Evolutionary conservation across 2,113 vertebrate genomes (phyloP).

Genomic region (Alectura lathami): DNA sequence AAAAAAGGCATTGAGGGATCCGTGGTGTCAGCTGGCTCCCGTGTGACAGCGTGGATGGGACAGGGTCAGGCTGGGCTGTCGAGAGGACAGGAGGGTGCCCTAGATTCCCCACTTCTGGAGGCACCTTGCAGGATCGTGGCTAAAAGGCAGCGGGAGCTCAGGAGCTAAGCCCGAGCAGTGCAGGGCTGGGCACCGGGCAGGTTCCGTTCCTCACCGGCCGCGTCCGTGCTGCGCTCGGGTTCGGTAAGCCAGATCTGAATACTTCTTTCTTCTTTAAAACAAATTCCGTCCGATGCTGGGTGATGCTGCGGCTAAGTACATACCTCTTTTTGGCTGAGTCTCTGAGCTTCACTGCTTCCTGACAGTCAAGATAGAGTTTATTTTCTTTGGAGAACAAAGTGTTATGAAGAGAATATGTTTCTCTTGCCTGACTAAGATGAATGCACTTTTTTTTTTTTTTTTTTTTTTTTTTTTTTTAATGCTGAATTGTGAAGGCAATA

Average conservation of each 20-base stretch:
- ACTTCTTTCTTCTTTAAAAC: not conserved
- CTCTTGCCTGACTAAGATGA: not conserved
- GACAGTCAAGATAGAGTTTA: not conserved
- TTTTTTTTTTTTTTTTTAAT: too few relatives aligned
- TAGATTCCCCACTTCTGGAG: not conserved
- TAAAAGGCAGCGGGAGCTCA: not conserved
- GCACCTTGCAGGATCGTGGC: not conserved
- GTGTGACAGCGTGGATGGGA: not conserved
- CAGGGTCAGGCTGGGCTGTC: not conserved
- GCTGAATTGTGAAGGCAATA: not conserved
- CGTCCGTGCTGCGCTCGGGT: not conserved
- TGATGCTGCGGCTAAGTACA: not conserved
- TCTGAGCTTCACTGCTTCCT: not conserved
- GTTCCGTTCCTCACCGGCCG: not conserved
- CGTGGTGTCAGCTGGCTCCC: not conserved
- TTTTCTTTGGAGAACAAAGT: not conserved
- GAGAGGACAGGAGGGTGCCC: not conserved
- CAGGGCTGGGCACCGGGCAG: not conserved
- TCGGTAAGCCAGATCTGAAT: not conserved
- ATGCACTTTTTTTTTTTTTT: not conserved
- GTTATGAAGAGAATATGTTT: not conserved
- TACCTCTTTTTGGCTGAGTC: not conserved
- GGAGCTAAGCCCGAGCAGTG: not conserved
- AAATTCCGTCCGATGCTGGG: not conserved
- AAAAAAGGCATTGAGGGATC: not conserved